Conservation (phyloP, 1,140 invertebrate genomes). For the Micrasema longulum region DNA sequence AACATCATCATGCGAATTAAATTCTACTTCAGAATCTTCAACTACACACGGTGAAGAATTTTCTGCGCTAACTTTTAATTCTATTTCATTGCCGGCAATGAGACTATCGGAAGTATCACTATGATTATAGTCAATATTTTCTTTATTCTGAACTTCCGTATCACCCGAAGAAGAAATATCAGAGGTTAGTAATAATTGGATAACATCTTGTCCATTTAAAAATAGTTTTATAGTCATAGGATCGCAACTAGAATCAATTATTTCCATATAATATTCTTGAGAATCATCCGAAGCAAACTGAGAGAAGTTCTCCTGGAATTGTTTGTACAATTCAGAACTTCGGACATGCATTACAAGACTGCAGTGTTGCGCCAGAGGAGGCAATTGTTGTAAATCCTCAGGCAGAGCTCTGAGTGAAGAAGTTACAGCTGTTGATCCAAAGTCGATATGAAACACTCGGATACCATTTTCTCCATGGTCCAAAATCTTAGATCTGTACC, state of each 20-base stretch:
- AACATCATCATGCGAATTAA: no score
- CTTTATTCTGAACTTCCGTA: not conserved
- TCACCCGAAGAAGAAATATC: not conserved
- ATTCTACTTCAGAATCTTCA: no score
- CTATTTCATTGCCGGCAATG: no score
- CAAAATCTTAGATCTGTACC: slow-evolving; percentile 73
- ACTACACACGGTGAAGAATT: no score
- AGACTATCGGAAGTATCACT: no score
- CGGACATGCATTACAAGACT: slow-evolving; percentile 67
- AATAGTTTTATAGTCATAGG: slow-evolving; percentile 61
- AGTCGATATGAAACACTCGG: slow-evolving; percentile 79
- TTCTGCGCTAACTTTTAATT: no score
- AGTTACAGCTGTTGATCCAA: slow-evolving; percentile 75
- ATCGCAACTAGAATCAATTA: slow-evolving; percentile 64
- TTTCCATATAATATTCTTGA: slow-evolving; percentile 66
- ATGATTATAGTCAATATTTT: not conserved
- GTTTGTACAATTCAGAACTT: slow-evolving; percentile 59
- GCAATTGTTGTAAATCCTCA: slow-evolving; percentile 69
- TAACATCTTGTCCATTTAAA: slow-evolving; percentile 59
- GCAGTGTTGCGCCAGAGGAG: slow-evolving; percentile 73
- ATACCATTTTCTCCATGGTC: slow-evolving; percentile 67
- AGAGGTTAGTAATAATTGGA: not conserved
- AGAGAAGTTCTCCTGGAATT: slow-evolving; percentile 65
- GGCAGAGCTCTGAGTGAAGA: slow-evolving; percentile 72
- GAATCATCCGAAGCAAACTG: slow-evolving; percentile 61